Evolutionary conservation across 2,113 vertebrate genomes (phyloP).

Genomic region (Delphinus delphis): DNA sequence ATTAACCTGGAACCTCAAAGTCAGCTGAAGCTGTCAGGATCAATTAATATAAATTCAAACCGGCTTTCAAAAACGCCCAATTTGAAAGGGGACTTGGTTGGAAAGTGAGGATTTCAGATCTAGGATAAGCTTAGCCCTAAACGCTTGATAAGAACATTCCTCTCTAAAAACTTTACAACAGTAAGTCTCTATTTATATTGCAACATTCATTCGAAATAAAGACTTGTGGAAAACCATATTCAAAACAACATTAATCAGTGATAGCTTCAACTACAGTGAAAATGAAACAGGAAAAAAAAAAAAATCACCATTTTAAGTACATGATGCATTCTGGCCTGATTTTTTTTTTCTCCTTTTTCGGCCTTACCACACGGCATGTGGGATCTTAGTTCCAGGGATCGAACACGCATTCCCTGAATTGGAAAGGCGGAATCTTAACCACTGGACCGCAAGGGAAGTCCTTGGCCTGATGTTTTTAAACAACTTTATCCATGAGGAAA

Average conservation of each 20-base stretch:
- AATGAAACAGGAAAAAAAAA: background rate
- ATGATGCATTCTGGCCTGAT: background rate
- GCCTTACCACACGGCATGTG: no score
- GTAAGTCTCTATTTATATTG: conserved; percentile 7
- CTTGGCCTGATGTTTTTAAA: background rate
- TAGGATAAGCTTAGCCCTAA: background rate
- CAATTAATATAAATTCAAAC: conserved; percentile 24
- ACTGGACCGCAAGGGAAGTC: no score
- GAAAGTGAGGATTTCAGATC: background rate
- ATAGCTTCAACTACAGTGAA: conserved; percentile 3
- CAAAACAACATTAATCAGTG: background rate
- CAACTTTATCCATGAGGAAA: conserved; percentile 37
- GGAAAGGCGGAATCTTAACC: no score
- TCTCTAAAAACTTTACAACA: conserved; percentile 53
- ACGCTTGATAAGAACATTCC: conserved; percentile 9
- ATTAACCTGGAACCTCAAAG: conserved; percentile 23
- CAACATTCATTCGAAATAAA: background rate
- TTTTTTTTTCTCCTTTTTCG: background rate
- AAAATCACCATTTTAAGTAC: background rate
- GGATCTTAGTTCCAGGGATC: no score
- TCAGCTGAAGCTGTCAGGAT: conserved; percentile 18
- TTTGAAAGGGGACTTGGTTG: background rate
- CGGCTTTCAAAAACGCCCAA: background rate
- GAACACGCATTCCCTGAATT: no score
- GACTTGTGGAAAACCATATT: background rate